Evolutionary conservation across 2,113 vertebrate species (phyloP).

Genomic region (Platycercus adscitus): DNA sequence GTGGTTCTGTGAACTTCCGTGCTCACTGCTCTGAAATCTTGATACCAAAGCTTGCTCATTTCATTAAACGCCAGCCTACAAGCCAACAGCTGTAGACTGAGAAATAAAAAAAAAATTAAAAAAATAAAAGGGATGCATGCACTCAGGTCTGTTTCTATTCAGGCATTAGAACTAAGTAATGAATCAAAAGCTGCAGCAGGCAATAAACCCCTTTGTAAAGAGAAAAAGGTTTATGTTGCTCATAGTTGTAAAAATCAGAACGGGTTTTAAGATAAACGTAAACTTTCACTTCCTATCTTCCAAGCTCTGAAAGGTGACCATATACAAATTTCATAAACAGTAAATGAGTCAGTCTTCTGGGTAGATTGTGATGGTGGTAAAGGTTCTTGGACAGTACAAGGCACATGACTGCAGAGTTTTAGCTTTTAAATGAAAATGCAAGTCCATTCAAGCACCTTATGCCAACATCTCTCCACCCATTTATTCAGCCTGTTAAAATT

Average conservation of each 20-base stretch:
- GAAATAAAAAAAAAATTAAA: neutral
- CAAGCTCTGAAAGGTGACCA: neutral
- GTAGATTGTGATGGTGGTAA: neutral
- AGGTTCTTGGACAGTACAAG: neutral
- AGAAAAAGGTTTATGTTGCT: neutral
- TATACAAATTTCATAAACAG: neutral
- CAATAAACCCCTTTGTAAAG: neutral
- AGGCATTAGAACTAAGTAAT: neutral
- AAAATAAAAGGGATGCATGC: rapidly evolving
- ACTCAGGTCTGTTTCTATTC: neutral
- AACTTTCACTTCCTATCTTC: neutral
- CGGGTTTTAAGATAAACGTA: neutral
- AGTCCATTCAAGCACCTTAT: neutral
- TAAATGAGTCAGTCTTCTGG: neutral
- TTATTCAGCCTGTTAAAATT: neutral
- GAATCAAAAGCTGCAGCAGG: neutral
- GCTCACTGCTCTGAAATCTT: neutral
- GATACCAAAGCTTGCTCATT: neutral
- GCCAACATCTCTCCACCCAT: neutral
- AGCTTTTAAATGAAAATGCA: rapidly evolving
- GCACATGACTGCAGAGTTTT: neutral
- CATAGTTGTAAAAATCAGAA: neutral
- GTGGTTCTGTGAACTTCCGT: neutral
- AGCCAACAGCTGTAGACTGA: neutral
- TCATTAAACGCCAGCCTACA: neutral